Conservation (phyloP, 2,113 vertebrate species). For the Hepsetus odoe region DNA sequence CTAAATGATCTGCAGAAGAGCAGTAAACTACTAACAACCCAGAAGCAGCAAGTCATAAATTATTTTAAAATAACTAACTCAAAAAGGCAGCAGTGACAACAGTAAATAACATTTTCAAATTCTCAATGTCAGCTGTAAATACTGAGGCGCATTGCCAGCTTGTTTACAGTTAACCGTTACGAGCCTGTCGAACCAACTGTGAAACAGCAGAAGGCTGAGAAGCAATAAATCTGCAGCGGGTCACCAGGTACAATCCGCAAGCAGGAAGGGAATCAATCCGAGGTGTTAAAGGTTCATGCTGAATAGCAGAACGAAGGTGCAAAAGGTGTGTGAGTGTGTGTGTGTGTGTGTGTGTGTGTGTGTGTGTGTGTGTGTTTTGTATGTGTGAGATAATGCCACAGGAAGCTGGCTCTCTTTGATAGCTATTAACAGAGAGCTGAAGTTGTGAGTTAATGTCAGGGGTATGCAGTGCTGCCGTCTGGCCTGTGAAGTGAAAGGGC, state of each 20-base stretch:
- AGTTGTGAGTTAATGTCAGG: conserved; percentile 4
- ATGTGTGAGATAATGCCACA: not conserved
- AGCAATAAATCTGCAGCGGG: conserved; percentile 3
- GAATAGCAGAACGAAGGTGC: conserved; percentile 30
- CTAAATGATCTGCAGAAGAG: not conserved
- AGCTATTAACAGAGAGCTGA: not conserved
- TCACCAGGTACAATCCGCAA: conserved; percentile 18
- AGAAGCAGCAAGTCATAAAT: not conserved
- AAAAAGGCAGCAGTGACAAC: not conserved
- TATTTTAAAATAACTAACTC: not conserved
- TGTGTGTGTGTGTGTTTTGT: not conserved
- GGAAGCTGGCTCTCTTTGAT: not conserved
- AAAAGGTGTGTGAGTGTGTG: conserved; percentile 14
- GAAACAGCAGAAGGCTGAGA: not conserved
- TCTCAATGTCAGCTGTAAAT: not conserved
- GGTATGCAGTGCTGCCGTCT: not conserved
- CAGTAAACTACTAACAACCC: not conserved
- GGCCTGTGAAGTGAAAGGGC: conserved; percentile 20
- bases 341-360: not conserved
- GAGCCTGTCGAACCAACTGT: not conserved
- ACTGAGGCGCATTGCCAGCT: not conserved
- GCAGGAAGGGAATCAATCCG: conserved; percentile 20
- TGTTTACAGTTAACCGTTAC: not conserved
- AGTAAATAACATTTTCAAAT: not conserved
- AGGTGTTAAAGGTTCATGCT: conserved; percentile 28